Conservation (phyloP, 92 coral and sea anemone genomes). For the Heteractis magnifica region DNA sequence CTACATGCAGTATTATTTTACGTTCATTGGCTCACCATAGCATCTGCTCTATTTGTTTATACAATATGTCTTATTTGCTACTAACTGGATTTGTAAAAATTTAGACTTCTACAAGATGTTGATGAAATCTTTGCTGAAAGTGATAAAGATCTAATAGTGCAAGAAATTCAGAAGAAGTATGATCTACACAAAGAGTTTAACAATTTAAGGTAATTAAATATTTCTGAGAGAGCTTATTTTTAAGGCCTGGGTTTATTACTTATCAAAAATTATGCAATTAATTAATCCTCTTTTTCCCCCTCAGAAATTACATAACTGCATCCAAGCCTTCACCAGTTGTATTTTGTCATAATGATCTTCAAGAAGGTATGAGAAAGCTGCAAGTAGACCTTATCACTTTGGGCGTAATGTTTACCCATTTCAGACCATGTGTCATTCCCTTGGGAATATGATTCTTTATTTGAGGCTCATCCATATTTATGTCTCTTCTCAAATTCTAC, state of each 20-base stretch:
- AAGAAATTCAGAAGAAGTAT: slow-evolving; percentile 55
- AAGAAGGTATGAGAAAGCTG: slow-evolving; percentile 61
- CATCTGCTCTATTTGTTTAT: neutral
- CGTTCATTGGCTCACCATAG: too few relatives aligned
- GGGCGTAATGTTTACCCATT: too few relatives aligned
- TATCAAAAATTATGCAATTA: neutral
- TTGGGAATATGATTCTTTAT: too few relatives aligned
- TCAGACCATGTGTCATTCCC: too few relatives aligned
- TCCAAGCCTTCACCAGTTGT: slow-evolving; percentile 63
- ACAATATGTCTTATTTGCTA: neutral
- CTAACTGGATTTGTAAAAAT: neutral
- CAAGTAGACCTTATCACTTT: too few relatives aligned
- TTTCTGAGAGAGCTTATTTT: neutral
- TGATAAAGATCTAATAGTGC: neutral
- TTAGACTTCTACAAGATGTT: slow-evolving; percentile 62
- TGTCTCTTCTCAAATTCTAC: too few relatives aligned
- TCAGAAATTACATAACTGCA: slow-evolving; percentile 47
- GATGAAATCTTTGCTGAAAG: slow-evolving; percentile 31
- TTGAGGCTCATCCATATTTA: too few relatives aligned
- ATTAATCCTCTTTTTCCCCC: neutral
- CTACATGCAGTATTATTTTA: too few relatives aligned
- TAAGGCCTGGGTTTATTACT: neutral
- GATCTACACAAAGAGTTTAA: slow-evolving; percentile 59
- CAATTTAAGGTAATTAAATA: slow-evolving; percentile 60
- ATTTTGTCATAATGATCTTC: slow-evolving; percentile 92